Conservation (phyloP, 2,113 vertebrate genomes). For the Tor tambroides region DNA sequence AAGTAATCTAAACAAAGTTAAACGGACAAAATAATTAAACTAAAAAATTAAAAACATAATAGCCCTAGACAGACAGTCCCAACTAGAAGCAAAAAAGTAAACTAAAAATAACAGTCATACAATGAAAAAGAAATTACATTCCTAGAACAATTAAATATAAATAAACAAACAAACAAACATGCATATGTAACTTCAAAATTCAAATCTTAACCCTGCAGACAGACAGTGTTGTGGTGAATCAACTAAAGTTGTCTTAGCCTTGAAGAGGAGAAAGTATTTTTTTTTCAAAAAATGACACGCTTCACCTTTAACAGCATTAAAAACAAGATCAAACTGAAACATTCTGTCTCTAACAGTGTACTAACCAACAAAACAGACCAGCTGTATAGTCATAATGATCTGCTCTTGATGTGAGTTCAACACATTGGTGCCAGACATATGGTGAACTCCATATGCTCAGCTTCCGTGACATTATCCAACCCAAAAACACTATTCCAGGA, state of each 20-base stretch:
- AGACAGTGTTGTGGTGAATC: not conserved
- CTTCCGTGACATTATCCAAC: not conserved
- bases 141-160: no score
- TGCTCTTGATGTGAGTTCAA: constrained; percentile 12
- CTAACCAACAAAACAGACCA: not conserved
- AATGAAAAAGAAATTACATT: no score
- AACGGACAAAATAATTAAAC: no score
- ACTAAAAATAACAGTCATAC: no score
- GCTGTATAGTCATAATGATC: constrained; percentile 5
- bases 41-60: no score
- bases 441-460: constrained; percentile 40
- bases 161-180: not conserved
- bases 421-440: constrained; percentile 44
- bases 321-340: not conserved
- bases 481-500: constrained; percentile 4
- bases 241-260: not conserved
- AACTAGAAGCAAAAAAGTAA: no score
- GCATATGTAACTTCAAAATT: not conserved
- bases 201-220: no score
- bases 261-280: not conserved
- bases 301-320: not conserved
- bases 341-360: not conserved
- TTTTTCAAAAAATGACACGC: not conserved
- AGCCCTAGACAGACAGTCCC: no score
- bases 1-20: no score